These are phyloP conservation scores for Dexiosoma caninum DNA, from an alignment of 2,888 invertebrate genomes.

Conservation along the genomic window DNA sequence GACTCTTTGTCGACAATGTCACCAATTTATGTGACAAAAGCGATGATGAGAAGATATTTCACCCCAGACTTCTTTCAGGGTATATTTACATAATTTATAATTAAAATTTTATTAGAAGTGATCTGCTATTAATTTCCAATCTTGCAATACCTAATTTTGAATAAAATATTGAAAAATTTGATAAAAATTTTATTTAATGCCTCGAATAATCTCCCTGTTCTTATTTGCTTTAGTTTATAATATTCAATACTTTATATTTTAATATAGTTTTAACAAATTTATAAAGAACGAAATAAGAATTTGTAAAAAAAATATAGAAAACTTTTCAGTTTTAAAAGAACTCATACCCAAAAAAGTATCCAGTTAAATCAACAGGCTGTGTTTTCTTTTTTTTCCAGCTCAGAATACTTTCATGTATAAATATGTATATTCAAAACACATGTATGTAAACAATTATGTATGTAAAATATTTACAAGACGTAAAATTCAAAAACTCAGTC, in stretches of 20 bases:
- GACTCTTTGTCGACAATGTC: too few species aligned
- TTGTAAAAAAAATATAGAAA: constrained; percentile 11
- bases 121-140: too few species aligned
- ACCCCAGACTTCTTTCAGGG: too few species aligned
- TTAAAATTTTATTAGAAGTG: too few species aligned
- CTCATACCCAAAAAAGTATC: neutral
- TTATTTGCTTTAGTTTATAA: too few species aligned
- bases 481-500: neutral
- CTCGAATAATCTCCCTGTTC: too few species aligned
- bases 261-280: neutral
- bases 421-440: neutral
- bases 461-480: neutral
- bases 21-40: too few species aligned
- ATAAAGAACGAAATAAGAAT: neutral
- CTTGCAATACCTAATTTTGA: too few species aligned
- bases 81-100: too few species aligned
- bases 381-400: neutral
- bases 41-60: too few species aligned
- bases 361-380: neutral
- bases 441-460: neutral
- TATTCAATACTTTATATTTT: neutral
- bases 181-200: too few species aligned
- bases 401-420: neutral
- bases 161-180: too few species aligned
- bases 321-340: constrained; percentile 21